These are phyloP conservation scores for Aegithalos caudatus DNA, from an alignment of 2,113 vertebrate species.

Conservation along the genomic window DNA sequence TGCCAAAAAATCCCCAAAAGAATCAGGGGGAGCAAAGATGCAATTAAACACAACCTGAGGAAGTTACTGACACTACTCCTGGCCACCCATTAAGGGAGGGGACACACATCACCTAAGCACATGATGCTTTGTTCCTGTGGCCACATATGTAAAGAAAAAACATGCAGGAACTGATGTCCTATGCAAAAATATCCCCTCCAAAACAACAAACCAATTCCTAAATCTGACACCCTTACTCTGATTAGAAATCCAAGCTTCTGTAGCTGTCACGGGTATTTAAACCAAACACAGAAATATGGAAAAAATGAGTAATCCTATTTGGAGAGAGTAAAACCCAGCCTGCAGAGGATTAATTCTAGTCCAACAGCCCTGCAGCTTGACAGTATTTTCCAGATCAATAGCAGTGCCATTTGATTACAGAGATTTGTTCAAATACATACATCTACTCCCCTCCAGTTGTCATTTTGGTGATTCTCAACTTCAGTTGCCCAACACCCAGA, in stretches of 20 bases:
- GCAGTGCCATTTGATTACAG: background rate
- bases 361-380: background rate
- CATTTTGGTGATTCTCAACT: background rate
- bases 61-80: background rate
- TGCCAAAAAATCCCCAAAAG: background rate
- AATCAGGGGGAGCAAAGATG: background rate
- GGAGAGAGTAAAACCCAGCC: constrained; percentile 27
- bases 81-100: background rate
- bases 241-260: constrained; percentile 37
- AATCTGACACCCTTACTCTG: background rate
- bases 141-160: background rate
- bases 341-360: constrained; percentile 44
- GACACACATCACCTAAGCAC: background rate
- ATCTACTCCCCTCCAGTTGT: background rate
- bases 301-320: constrained; percentile 56
- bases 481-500: background rate
- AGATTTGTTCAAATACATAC: background rate
- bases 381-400: constrained; percentile 45
- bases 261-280: constrained; percentile 25
- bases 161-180: background rate
- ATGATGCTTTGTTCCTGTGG: background rate
- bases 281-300: constrained; percentile 50
- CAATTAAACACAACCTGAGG: background rate
- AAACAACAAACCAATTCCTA: background rate
- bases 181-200: background rate